Percentiles rank a stretch among this genome's conserved stretches.
These are phyloP conservation scores for Nemopilema nomurai DNA, from an alignment of 30 jellyfish, hydroid and myxozoan genomes.

Conservation along the genomic window DNA sequence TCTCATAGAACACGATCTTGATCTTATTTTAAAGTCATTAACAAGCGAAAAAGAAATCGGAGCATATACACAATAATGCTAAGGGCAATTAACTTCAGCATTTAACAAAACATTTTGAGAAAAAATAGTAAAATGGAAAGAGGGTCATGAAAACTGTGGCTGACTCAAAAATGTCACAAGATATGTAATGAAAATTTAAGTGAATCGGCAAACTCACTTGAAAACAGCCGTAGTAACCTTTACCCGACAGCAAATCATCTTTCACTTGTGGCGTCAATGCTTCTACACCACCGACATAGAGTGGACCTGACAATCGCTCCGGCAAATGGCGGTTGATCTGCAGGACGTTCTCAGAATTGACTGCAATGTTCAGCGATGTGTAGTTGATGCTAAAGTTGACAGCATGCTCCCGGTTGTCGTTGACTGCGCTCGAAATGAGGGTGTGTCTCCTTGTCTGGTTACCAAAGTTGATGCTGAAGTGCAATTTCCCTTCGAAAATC, in stretches of 20 bases:
- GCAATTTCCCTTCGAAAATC: constrained; percentile 15
- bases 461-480: constrained; percentile 35
- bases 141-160: background rate
- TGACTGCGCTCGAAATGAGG: background rate
- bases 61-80: too few relatives aligned
- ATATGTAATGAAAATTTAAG: background rate
- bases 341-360: constrained; percentile 1
- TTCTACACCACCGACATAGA: constrained; percentile 52
- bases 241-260: constrained; percentile 38
- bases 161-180: background rate
- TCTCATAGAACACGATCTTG: too few relatives aligned
- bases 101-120: too few relatives aligned
- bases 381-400: constrained; percentile 12
- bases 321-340: constrained; percentile 1
- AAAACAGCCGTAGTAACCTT: constrained; percentile 45
- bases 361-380: background rate
- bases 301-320: constrained; percentile 39
- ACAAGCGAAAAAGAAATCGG: too few relatives aligned
- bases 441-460: background rate
- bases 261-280: constrained; percentile 47
- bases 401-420: constrained; percentile 20
- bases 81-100: too few relatives aligned
- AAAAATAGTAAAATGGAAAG: too few relatives aligned
- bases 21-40: too few relatives aligned
- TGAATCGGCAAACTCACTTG: constrained; percentile 20